Conservation (phyloP, 2,888 invertebrate species). For the Oligia fasciuncula region DNA sequence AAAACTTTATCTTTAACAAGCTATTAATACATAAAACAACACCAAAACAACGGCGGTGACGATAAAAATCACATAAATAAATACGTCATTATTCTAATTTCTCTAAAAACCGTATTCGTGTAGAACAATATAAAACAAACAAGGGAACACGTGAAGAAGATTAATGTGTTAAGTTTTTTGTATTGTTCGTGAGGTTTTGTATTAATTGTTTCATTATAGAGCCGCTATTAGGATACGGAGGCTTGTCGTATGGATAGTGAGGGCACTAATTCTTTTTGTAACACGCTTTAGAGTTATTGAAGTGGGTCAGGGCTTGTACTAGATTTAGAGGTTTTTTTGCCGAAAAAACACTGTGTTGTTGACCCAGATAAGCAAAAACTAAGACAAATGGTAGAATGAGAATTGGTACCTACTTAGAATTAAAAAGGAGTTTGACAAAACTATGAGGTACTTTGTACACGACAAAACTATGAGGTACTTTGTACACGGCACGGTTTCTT, state of each 20-base stretch:
- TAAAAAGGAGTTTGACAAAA: background rate
- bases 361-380: background rate
- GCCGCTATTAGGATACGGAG: slow-evolving; percentile 78
- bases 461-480: background rate
- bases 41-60: slow-evolving; percentile 29
- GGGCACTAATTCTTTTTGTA: slow-evolving; percentile 67
- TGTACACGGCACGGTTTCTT: too few relatives aligned
- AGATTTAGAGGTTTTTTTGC: background rate
- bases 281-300: slow-evolving; percentile 52
- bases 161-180: slow-evolving; percentile 72
- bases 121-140: slow-evolving; percentile 82
- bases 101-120: slow-evolving; percentile 79
- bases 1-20: slow-evolving; percentile 8
- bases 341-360: background rate
- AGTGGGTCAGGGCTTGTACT: slow-evolving; percentile 32
- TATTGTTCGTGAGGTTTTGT: slow-evolving; percentile 70
- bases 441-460: background rate
- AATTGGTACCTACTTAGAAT: background rate
- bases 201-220: slow-evolving; percentile 86
- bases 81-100: slow-evolving; percentile 71
- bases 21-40: slow-evolving; percentile 38
- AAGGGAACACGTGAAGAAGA: slow-evolving; percentile 81
- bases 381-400: background rate
- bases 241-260: slow-evolving; percentile 65
- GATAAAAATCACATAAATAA: slow-evolving; percentile 72